Evolutionary conservation across 2,888 invertebrate genomes (phyloP).

Genomic region (Lysandra bellargus): DNA sequence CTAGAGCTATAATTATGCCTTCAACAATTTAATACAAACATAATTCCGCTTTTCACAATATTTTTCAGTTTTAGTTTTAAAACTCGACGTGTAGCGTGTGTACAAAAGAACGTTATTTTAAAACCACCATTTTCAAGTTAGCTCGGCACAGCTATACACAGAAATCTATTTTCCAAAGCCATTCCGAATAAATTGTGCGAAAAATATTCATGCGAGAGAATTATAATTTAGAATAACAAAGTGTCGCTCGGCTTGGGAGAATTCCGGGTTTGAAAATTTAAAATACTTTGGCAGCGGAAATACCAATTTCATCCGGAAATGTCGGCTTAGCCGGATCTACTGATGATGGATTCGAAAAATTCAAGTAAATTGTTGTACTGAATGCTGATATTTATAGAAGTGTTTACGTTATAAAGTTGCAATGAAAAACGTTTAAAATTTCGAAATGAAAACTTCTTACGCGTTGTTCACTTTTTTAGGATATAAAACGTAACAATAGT

Average conservation of each 20-base stretch:
- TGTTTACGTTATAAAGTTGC: not conserved
- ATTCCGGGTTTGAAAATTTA: constrained; percentile 14
- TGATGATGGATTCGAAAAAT: constrained; percentile 25
- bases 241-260: constrained; percentile 16
- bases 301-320: constrained; percentile 35
- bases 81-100: not conserved
- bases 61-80: not conserved
- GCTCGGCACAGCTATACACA: not conserved
- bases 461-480: too few relatives aligned
- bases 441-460: too few relatives aligned
- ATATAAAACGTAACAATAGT: too few relatives aligned
- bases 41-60: not conserved
- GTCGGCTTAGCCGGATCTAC: constrained; percentile 32
- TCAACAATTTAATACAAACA: not conserved
- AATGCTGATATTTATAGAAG: not conserved
- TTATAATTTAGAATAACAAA: constrained; percentile 21
- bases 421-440: too few relatives aligned
- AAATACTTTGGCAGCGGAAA: constrained; percentile 32
- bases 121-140: not conserved
- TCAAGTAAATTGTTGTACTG: not conserved
- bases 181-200: constrained; percentile 9
- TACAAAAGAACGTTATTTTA: not conserved
- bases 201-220: constrained; percentile 18
- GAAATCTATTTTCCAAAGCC: constrained; percentile 11
- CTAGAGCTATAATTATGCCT: not conserved